Percentiles rank a stretch among this genome's conserved stretches.
phyloP scores from a whole-genome alignment of 2,888 invertebrate genomes.

The Aphodius sticticus region DNA sequence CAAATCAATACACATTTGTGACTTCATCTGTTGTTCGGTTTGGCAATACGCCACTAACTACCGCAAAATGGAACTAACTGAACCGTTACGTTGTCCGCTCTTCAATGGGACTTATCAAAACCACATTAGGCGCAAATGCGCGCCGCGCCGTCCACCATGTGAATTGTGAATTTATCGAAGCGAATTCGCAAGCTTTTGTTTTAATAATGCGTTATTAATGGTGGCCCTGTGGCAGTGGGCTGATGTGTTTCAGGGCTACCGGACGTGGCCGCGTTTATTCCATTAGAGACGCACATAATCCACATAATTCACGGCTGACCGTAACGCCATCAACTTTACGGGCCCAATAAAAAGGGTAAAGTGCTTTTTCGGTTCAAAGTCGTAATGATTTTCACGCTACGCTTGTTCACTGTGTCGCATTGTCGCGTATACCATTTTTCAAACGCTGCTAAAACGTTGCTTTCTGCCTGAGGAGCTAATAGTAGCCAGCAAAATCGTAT shows the following conservation, averaged over 20 bases:
- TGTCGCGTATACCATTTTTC: neutral
- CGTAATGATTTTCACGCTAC: constrained; percentile 23
- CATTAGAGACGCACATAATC: constrained; percentile 25
- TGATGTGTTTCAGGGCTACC: constrained; percentile 19
- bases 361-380: constrained; percentile 23
- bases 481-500: too few species aligned
- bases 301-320: constrained; percentile 27
- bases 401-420: neutral
- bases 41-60: neutral
- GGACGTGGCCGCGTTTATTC: constrained; percentile 21
- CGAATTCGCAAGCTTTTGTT: constrained; percentile 17
- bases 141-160: constrained; percentile 10
- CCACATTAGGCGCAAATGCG: constrained; percentile 15
- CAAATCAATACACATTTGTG: neutral
- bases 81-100: neutral
- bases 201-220: constrained; percentile 27
- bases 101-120: constrained; percentile 10
- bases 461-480: neutral
- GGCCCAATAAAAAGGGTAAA: constrained; percentile 19
- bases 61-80: neutral
- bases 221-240: neutral
- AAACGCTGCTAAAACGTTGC: neutral
- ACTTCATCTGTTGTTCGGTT: neutral
- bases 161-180: constrained; percentile 25
- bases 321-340: constrained; percentile 19